These are phyloP conservation scores for Drosophila ezoana DNA, from an alignment of 2,888 invertebrate genomes.

Conservation along the genomic window DNA sequence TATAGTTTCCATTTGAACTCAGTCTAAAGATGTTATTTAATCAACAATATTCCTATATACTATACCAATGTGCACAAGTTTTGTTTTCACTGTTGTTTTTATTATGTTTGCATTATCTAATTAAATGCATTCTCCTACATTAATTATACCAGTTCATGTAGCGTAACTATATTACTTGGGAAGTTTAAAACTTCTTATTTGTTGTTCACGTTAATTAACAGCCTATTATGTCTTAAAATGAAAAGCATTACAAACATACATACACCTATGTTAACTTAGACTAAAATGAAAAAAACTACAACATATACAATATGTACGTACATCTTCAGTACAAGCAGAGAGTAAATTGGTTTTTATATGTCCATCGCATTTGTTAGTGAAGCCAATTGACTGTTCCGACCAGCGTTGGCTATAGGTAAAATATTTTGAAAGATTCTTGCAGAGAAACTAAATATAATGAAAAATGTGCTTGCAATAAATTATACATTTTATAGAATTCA, in stretches of 20 bases:
- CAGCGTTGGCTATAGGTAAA: constrained; percentile 45
- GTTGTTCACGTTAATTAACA: constrained; percentile 69
- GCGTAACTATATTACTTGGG: constrained; percentile 45
- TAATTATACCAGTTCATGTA: constrained; percentile 21
- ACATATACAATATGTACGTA: constrained; percentile 20
- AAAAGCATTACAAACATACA: constrained; percentile 21
- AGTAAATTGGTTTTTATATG: constrained; percentile 42
- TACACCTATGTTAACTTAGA: constrained; percentile 43
- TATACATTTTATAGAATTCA: constrained; percentile 56
- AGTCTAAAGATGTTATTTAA: constrained; percentile 31
- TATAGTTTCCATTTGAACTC: constrained; percentile 28
- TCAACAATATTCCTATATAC: constrained; percentile 21
- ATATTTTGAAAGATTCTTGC: constrained; percentile 47
- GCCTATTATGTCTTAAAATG: constrained; percentile 34
- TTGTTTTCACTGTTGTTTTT: constrained; percentile 37
- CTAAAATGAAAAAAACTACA: constrained; percentile 21
- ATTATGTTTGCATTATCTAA: constrained; percentile 33
- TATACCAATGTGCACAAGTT: constrained; percentile 47
- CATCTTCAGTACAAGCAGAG: constrained; percentile 20
- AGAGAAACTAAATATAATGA: constrained; percentile 49
- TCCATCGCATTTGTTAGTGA: constrained; percentile 56
- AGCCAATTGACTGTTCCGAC: constrained; percentile 43
- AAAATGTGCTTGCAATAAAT: constrained; percentile 63
- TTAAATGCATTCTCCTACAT: constrained; percentile 31
- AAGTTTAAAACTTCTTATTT: constrained; percentile 59